Evolutionary conservation across 1,140 invertebrate genomes (phyloP).

Genomic region (Bilobella aurantiaca): DNA sequence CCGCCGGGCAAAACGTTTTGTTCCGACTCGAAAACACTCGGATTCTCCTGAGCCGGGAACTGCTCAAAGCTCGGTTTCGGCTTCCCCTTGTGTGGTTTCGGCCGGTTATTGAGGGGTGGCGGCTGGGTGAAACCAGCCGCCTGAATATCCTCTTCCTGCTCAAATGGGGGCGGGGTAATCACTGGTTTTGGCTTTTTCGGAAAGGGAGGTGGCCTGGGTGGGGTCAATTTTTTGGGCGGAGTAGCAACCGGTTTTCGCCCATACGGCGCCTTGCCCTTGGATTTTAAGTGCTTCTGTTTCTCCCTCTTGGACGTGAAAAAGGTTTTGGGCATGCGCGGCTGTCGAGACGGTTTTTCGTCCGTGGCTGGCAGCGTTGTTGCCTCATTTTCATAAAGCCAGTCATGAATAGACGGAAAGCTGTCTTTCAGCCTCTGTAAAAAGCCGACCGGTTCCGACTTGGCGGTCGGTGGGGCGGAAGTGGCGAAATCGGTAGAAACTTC

Average conservation of each 20-base stretch:
- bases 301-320: background rate
- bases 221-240: background rate
- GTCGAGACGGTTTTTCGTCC: background rate
- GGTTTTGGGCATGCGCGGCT: background rate
- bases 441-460: background rate
- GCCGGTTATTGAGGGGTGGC: background rate
- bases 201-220: background rate
- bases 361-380: too few relatives aligned
- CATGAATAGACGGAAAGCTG: background rate
- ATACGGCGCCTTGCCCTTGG: background rate
- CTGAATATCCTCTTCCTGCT: conserved; percentile 8
- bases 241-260: background rate
- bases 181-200: background rate
- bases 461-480: background rate
- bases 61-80: background rate
- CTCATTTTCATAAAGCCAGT: background rate
- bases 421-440: background rate
- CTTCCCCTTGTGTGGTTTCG: background rate
- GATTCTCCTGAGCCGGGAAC: background rate
- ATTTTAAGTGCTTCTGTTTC: background rate
- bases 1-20: conserved; percentile 6
- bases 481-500: background rate
- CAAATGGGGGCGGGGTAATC: background rate
- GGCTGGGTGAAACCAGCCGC: background rate
- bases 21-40: background rate